Conservation (phyloP, 2,888 invertebrate species). For the Lysandra coridon region DNA sequence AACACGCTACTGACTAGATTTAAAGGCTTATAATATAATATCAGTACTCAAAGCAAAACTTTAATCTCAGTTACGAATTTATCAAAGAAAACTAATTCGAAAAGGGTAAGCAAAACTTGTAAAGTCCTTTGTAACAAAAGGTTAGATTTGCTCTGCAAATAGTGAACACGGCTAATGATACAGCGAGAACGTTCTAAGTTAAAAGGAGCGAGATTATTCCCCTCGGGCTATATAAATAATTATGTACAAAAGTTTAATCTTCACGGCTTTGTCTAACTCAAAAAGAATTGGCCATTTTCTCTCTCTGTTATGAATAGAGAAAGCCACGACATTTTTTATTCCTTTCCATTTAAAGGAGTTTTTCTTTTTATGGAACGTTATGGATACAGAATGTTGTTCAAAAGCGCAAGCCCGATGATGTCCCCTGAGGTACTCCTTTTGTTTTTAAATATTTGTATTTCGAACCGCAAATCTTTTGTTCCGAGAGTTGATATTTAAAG, state of each 20-base stretch:
- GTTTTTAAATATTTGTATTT: conserved; percentile 28
- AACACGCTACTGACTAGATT: neutral
- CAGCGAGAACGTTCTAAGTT: conserved; percentile 41
- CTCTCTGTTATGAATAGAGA: conserved; percentile 29
- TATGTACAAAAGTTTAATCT: conserved; percentile 43
- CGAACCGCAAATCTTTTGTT: conserved; percentile 8
- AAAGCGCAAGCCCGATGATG: conserved; percentile 20
- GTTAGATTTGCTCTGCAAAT: conserved; percentile 32
- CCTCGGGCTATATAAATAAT: conserved; percentile 42
- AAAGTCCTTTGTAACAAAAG: conserved; percentile 31
- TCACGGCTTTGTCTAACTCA: conserved; percentile 40
- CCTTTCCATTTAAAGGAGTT: conserved; percentile 28
- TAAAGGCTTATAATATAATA: neutral
- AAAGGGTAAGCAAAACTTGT: conserved; percentile 36
- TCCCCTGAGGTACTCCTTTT: conserved; percentile 26
- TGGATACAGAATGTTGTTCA: conserved; percentile 26
- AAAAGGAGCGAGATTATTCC: conserved; percentile 39
- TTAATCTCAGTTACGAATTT: conserved; percentile 14
- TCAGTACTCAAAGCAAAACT: neutral
- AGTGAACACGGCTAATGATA: conserved; percentile 39
- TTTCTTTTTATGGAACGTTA: conserved; percentile 23
- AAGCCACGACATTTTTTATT: conserved; percentile 31
- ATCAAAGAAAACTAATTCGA: conserved; percentile 24
- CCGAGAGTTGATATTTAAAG: neutral
- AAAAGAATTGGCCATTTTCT: conserved; percentile 39